These are phyloP conservation scores for Perognathus longimembris DNA, from an alignment of 2,113 vertebrate genomes.

Conservation along the genomic window DNA sequence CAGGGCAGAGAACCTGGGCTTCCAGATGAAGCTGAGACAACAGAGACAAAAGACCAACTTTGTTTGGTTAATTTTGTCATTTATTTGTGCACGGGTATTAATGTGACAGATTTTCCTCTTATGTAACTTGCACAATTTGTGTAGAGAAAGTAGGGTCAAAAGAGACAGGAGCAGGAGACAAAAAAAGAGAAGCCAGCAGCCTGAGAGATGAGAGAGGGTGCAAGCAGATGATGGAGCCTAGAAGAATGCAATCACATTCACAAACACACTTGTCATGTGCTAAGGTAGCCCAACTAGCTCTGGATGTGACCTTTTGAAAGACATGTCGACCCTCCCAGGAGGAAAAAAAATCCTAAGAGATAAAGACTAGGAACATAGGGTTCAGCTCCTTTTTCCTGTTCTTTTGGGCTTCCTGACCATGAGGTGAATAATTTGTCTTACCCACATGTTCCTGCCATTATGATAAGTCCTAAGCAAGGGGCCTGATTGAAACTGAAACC, in stretches of 20 bases:
- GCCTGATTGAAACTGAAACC: background rate
- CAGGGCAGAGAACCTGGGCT: background rate
- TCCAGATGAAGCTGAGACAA: slow-evolving; percentile 46
- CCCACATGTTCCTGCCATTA: background rate
- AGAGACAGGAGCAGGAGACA: slow-evolving; percentile 1
- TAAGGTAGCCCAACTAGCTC: background rate
- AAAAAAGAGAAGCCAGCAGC: background rate
- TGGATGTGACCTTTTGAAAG: background rate
- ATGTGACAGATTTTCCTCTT: slow-evolving; percentile 53
- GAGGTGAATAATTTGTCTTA: background rate
- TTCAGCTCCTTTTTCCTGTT: background rate
- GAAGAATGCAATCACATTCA: background rate
- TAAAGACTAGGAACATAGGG: background rate
- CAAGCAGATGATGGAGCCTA: background rate
- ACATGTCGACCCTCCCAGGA: background rate
- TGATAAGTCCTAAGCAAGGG: background rate
- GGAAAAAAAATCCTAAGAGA: background rate
- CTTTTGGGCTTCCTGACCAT: background rate
- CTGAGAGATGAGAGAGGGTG: background rate
- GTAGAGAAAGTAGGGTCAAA: background rate
- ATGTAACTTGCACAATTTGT: background rate
- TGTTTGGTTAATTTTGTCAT: slow-evolving; percentile 61
- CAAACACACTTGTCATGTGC: background rate
- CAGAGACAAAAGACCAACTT: slow-evolving; percentile 69
- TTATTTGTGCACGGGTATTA: slow-evolving; percentile 65